phyloP scores from a whole-genome alignment of 2,888 invertebrate genomes.

The Agrochola lychnidis region DNA sequence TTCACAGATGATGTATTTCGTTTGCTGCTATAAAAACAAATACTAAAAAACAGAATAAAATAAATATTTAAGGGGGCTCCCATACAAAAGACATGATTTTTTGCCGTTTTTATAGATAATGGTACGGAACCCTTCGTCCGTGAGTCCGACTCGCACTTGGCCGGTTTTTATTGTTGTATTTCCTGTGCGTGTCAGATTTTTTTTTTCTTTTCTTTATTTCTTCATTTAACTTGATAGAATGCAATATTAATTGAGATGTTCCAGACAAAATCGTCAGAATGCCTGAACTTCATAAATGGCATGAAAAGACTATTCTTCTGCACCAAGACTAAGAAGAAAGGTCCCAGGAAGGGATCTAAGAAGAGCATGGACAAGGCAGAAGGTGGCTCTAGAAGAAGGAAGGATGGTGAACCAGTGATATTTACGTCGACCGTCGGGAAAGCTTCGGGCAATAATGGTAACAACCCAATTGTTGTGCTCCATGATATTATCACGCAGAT shows the following conservation, averaged over 20 bases:
- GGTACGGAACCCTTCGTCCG: no score
- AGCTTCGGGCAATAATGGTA: constrained; percentile 83
- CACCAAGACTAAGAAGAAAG: constrained; percentile 83
- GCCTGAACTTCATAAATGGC: constrained; percentile 85
- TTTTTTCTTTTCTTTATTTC: neutral
- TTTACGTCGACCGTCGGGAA: constrained; percentile 88
- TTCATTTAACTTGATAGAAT: constrained; percentile 34
- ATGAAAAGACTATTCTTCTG: constrained; percentile 88
- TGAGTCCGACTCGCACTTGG: no score
- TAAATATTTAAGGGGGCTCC: no score
- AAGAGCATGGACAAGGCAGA: constrained; percentile 67
- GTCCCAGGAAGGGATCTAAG: constrained; percentile 69
- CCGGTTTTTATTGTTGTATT: no score
- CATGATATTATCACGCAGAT: constrained; percentile 93
- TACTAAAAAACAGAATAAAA: no score
- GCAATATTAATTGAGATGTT: constrained; percentile 58
- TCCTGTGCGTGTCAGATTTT: no score
- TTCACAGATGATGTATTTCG: no score
- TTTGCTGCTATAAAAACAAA: no score
- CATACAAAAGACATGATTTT: no score
- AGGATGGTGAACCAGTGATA: constrained; percentile 79
- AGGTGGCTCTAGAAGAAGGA: constrained; percentile 67
- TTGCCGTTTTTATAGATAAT: no score
- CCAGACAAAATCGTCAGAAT: constrained; percentile 85
- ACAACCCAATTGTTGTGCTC: constrained; percentile 91